Conservation (phyloP, 2,888 invertebrate genomes). For the Belgica antarctica region DNA sequence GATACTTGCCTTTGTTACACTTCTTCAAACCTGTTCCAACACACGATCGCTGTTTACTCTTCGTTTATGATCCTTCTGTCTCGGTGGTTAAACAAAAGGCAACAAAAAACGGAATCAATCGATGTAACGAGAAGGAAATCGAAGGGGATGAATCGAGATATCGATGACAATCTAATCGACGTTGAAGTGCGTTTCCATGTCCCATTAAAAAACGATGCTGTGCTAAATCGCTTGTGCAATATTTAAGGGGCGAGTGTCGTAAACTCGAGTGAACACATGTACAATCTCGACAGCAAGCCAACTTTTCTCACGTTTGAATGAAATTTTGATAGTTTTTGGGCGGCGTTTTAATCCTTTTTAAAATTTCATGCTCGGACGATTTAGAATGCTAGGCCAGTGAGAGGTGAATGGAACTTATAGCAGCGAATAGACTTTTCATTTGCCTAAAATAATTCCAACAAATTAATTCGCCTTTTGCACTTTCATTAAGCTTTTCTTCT, state of each 20-base stretch:
- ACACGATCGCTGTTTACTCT: background rate
- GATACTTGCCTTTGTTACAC: slow-evolving; percentile 22
- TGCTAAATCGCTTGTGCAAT: background rate
- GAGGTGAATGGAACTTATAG: slow-evolving; percentile 31
- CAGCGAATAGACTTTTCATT: background rate
- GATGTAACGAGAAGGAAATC: slow-evolving; percentile 26
- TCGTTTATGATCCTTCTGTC: slow-evolving; percentile 30
- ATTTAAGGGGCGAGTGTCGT: background rate
- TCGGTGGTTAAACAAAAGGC: background rate
- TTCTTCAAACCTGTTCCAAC: slow-evolving; percentile 13
- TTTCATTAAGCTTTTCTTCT: slow-evolving; percentile 9
- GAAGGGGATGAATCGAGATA: background rate
- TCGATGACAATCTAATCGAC: slow-evolving; percentile 35
- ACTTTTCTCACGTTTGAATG: slow-evolving; percentile 34
- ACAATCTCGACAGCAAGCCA: background rate
- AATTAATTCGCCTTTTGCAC: slow-evolving; percentile 41
- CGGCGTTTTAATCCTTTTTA: slow-evolving; percentile 39
- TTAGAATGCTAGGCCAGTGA: background rate
- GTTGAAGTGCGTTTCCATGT: slow-evolving; percentile 31
- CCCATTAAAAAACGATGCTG: background rate
- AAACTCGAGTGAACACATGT: background rate
- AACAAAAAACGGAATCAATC: slow-evolving; percentile 37
- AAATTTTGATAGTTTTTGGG: slow-evolving; percentile 26
- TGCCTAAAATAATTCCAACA: slow-evolving; percentile 22
- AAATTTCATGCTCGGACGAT: slow-evolving; percentile 35